phyloP scores from a whole-genome alignment of 2,113 vertebrate genomes.

The Octodon degus region DNA sequence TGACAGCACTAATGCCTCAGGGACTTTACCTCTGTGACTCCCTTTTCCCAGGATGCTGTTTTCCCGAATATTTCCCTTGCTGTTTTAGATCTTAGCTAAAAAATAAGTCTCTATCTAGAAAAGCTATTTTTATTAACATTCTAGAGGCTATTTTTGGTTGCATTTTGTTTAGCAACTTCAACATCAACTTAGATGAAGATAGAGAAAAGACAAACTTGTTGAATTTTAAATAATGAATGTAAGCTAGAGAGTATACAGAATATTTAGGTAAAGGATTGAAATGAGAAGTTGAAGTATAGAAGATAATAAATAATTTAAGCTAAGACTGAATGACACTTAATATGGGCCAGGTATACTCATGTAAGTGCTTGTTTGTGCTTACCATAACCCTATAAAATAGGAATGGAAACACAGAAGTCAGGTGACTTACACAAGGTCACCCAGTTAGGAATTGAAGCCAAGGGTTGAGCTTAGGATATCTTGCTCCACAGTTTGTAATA shows the following conservation, averaged over 20 bases:
- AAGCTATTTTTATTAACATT: slow-evolving; percentile 17
- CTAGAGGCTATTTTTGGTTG: neutral
- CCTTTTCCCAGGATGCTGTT: neutral
- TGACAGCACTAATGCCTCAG: neutral
- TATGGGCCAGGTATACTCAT: neutral
- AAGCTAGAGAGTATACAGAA: neutral
- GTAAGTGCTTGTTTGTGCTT: neutral
- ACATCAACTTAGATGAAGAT: neutral
- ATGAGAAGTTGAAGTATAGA: neutral
- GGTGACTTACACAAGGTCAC: neutral
- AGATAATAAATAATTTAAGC: slow-evolving; percentile 31
- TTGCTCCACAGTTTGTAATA: neutral
- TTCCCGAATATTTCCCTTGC: neutral
- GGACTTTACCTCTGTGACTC: neutral
- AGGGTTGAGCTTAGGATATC: neutral
- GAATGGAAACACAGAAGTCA: slow-evolving; percentile 28
- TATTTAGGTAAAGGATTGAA: slow-evolving; percentile 14
- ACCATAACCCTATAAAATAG: neutral
- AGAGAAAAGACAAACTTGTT: neutral
- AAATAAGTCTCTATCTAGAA: neutral
- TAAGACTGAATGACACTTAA: neutral
- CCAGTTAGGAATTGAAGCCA: neutral
- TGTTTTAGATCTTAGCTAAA: slow-evolving; percentile 14
- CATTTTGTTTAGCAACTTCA: slow-evolving; percentile 36
- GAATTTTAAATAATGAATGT: slow-evolving; percentile 10